Evolutionary conservation across 2,888 invertebrate species (phyloP), one percentile per base, ranked within the genome.

Genomic region (Orchestes rusci): DNA sequence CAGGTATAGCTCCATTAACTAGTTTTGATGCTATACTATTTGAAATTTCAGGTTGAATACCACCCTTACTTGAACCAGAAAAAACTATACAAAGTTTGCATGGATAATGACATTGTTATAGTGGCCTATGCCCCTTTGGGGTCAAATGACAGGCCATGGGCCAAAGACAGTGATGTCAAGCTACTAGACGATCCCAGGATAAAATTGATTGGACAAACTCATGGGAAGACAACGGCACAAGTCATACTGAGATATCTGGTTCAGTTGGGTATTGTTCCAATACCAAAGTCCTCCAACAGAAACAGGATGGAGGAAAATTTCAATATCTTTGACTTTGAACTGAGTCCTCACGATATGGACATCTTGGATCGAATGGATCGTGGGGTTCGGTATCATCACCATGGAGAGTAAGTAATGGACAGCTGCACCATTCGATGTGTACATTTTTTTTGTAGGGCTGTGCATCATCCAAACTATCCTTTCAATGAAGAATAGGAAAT

Each of bases 121-220:
- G 84, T 82, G 1, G 88, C 84, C 0, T 91, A 88, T 66, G 82
- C 84, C 39, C 86, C 87, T 0, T 73, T 90, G 3, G 88, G 85
- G 4, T 79, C 83, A 1, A 83, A 84, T 0, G 80, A 84, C 59
- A 70, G 82, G 28, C 80, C 82, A 5, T 82, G 79, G 76, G 78
- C 77, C 3, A 76, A 78, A 60, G 79, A 81, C 0, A 76, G 68
- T 0, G 83, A 80, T 56, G 77, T 77, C 0, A 64, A 66, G 30
- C 64, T 82, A 3, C 48, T 84, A 57, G 74, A 78, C 0, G 78
- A 83, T 59, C 71, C 75, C 0, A 69, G 71, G 53, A 68, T 89
- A 2, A 68, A 74, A 49, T 64, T 64, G 13, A 72, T 89, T 35
- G 84, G 78, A 0, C 70, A 73, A 1, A 82, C 79, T 56, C 75